phyloP scores from a whole-genome alignment of 2,113 vertebrate species.

The Mirounga angustirostris region DNA sequence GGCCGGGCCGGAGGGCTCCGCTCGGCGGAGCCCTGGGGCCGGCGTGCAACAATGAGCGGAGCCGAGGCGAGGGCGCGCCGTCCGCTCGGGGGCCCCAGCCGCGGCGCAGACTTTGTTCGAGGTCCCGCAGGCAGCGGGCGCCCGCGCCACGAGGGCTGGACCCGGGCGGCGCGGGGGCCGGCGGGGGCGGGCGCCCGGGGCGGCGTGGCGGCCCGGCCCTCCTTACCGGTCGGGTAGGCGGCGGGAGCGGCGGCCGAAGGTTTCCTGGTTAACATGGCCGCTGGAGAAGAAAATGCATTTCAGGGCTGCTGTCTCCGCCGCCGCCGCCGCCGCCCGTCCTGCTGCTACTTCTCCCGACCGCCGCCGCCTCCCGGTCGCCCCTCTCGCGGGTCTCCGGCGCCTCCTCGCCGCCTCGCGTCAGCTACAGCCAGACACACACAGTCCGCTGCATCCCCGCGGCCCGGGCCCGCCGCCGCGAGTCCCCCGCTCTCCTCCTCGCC shows the following conservation, averaged over 20 bases:
- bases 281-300: slow-evolving; percentile 87
- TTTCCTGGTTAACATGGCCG: slow-evolving; percentile 99
- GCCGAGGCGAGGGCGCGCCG: slow-evolving; percentile 43
- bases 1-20: not conserved
- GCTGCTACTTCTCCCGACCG: slow-evolving; percentile 75
- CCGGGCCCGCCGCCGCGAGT: slow-evolving; percentile 84
- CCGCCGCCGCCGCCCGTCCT: slow-evolving; percentile 87
- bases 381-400: slow-evolving; percentile 84
- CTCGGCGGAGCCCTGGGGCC: not conserved
- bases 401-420: slow-evolving; percentile 85
- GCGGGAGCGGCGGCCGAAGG: slow-evolving; percentile 89
- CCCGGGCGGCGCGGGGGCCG: not conserved
- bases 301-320: slow-evolving; percentile 82
- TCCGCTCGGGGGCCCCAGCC: slow-evolving; percentile 5
- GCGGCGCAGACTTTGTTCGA: slow-evolving; percentile 52
- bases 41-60: slow-evolving; percentile 57
- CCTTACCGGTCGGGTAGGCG: slow-evolving; percentile 93
- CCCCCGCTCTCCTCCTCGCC: slow-evolving; percentile 77
- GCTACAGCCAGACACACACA: slow-evolving; percentile 86
- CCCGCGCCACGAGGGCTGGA: slow-evolving; percentile 21
- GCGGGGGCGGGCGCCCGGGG: not conserved
- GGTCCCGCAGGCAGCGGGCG: not conserved
- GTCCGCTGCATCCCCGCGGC: slow-evolving; percentile 84
- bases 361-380: slow-evolving; percentile 85
- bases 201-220: slow-evolving; percentile 42